phyloP scores from a whole-genome alignment of 1,140 invertebrate genomes.

The Panagrolaimus sp. region DNA sequence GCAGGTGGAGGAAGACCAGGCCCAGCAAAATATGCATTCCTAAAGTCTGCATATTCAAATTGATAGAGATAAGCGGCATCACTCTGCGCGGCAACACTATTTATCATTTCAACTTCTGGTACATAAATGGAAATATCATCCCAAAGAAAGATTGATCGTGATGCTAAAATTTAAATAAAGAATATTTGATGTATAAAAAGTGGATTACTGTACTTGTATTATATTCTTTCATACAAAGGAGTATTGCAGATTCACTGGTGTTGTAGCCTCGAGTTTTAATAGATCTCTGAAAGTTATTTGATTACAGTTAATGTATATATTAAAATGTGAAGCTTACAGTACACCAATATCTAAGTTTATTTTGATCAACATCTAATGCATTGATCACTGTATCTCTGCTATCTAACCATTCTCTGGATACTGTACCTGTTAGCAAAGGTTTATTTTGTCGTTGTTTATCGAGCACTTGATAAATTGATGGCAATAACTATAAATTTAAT shows the following conservation, averaged over 20 bases:
- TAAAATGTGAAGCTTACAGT: background rate
- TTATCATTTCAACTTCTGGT: background rate
- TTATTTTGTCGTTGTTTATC: no score
- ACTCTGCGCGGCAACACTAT: background rate
- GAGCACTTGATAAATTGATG: no score
- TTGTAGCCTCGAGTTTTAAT: background rate
- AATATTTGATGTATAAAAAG: no score
- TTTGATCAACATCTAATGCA: background rate
- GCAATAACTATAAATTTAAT: no score
- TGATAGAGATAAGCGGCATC: background rate
- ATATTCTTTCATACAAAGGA: background rate
- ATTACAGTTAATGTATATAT: no score
- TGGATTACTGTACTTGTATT: background rate
- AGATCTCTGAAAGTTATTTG: no score
- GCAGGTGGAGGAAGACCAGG: background rate
- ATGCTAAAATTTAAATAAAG: background rate
- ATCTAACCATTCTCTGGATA: background rate
- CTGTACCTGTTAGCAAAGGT: background rate
- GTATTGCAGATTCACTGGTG: background rate
- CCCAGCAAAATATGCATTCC: background rate
- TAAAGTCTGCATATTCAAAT: background rate
- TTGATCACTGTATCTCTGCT: background rate
- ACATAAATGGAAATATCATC: background rate
- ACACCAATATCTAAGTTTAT: background rate
- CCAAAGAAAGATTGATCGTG: background rate